Percentiles rank a stretch among this genome's conserved stretches.
phyloP scores from a whole-genome alignment of 2,888 invertebrate genomes.

The Caenorhabditis drosophilae region DNA sequence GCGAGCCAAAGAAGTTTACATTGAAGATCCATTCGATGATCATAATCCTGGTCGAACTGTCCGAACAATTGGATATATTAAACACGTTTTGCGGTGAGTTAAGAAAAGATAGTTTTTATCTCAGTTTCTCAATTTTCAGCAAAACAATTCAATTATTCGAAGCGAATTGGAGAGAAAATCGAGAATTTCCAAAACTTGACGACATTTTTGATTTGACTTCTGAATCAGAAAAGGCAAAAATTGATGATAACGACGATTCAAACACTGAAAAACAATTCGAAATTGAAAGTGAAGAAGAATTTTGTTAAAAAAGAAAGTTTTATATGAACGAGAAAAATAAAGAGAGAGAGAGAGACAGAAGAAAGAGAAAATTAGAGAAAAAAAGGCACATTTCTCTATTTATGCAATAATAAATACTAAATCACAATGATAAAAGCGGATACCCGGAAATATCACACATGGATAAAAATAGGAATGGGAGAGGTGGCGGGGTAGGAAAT shows the following conservation, averaged over 20 bases:
- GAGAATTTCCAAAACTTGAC: conserved; percentile 10
- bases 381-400: no score
- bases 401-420: no score
- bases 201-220: conserved; percentile 15
- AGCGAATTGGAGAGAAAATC: background rate
- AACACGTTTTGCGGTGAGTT: conserved; percentile 26
- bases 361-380: no score
- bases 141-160: conserved; percentile 13
- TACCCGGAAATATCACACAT: no score
- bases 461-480: no score
- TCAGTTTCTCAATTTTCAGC: conserved; percentile 11
- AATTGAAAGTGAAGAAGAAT: no score
- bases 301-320: no score
- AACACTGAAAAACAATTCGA: no score
- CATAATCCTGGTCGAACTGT: conserved; percentile 61
- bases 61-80: conserved; percentile 13
- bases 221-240: background rate
- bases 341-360: no score
- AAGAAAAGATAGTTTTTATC: background rate
- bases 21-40: conserved; percentile 66
- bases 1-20: conserved; percentile 41
- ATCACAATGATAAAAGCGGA: no score
- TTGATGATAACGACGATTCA: background rate
- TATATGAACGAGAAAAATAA: no score
- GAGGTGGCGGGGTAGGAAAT: no score